Percentiles rank a stretch among this genome's conserved stretches.
phyloP scores from a whole-genome alignment of 1,140 invertebrate species.

The Zaprionus nigranus region DNA sequence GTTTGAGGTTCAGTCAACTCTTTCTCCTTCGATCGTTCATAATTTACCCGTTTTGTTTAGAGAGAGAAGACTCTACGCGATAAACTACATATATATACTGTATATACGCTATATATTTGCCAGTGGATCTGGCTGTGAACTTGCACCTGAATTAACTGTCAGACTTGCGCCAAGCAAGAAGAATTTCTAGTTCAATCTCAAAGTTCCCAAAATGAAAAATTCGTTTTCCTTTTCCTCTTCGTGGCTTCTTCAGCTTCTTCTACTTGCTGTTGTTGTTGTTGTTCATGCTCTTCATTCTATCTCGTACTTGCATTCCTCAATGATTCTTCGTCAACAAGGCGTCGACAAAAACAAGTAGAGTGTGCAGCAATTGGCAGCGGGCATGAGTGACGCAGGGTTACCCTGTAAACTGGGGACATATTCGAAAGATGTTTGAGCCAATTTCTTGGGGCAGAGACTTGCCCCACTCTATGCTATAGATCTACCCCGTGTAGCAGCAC shows the following conservation, averaged over 20 bases:
- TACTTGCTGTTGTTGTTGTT: neutral
- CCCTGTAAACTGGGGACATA: neutral
- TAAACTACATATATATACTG: neutral
- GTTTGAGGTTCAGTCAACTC: conserved; percentile 4
- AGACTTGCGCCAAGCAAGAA: conserved; percentile 12
- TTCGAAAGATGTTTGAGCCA: neutral
- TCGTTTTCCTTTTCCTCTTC: neutral
- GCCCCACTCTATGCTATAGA: too few relatives aligned
- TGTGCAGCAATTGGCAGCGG: neutral
- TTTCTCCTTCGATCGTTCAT: neutral
- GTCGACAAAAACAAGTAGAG: conserved; percentile 26
- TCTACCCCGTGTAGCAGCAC: too few relatives aligned
- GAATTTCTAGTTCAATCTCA: conserved; percentile 33
- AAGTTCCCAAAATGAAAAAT: neutral
- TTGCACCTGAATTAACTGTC: conserved; percentile 36
- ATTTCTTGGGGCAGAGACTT: too few relatives aligned
- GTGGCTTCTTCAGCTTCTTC: neutral
- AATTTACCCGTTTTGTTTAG: conserved; percentile 2
- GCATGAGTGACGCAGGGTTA: neutral
- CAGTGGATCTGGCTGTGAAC: conserved; percentile 10
- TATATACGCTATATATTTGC: neutral
- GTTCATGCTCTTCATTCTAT: neutral
- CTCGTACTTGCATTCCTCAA: conserved; percentile 18
- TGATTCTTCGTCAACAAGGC: conserved; percentile 39
- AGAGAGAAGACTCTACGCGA: neutral